Evolutionary conservation across 2,888 invertebrate genomes (phyloP).

Genomic region (Thereva nobilitata): DNA sequence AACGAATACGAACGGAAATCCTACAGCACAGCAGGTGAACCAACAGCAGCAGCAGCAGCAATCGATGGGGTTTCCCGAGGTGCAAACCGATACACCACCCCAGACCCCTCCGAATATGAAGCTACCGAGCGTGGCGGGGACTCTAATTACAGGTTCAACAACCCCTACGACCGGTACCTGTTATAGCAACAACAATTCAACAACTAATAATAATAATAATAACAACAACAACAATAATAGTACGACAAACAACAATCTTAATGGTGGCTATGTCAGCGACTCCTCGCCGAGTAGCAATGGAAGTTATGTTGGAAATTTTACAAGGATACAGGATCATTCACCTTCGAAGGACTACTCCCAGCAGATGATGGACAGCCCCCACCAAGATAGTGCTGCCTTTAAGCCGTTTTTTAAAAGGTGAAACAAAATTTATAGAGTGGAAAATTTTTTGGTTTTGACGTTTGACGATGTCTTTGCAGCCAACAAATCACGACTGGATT

Average conservation of each 20-base stretch:
- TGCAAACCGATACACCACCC: conserved; percentile 86
- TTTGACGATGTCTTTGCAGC: conserved; percentile 60
- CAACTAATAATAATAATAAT: conserved; percentile 29
- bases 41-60: conserved; percentile 53
- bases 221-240: conserved; percentile 44
- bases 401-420: conserved; percentile 92
- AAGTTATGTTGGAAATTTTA: conserved; percentile 46
- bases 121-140: conserved; percentile 77
- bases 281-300: conserved; percentile 44
- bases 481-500: conserved; percentile 74
- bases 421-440: conserved; percentile 44
- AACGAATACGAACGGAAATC: conserved; percentile 45
- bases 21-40: conserved; percentile 42
- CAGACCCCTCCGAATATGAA: conserved; percentile 95
- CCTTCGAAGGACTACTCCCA: conserved; percentile 50
- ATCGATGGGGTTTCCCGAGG: conserved; percentile 79
- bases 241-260: conserved; percentile 45
- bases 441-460: conserved; percentile 30
- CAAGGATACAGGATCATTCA: conserved; percentile 51
- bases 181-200: conserved; percentile 50
- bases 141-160: conserved; percentile 68
- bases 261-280: conserved; percentile 43
- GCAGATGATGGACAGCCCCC: conserved; percentile 45
- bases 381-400: conserved; percentile 65
- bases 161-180: conserved; percentile 62